Base-by-base conservation (phyloP, 1,140 invertebrate genomes). In the Eriosoma lanigerum region DNA sequence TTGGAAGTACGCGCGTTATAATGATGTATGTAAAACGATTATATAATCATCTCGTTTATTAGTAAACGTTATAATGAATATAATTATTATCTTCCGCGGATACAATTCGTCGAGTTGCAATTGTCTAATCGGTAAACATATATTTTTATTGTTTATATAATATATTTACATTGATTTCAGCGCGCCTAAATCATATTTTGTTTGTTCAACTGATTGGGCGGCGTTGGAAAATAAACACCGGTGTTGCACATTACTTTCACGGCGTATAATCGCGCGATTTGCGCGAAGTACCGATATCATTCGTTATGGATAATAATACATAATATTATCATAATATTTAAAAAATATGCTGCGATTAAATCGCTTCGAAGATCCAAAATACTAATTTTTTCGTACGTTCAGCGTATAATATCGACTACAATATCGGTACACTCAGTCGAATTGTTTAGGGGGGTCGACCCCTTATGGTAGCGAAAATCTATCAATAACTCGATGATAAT, bases 401-500 rank as follows among this genome's bases (percentile, higher is more conserved):
- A 3, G 32, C 32, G 3, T 8, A 8, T 38, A 38, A 38, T 13
- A 8, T 38, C n/a, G 9, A 44, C 9, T 38, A 38, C 8, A 4
- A 38, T 38, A 38, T 4, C 32, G 8, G 32, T 4, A 68, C 66
- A 48, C 21, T 21, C 21, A 26, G 3, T 26, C 15, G 0, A 26
- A 68, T 68, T 15, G 12, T 8, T 68, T 21, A 21, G 13, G 8
- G 38, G 24, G 21, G 13, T 68, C 21, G 21, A 10, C 21, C 21
- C 13, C 13, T 62, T 38, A 38, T 24, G 66, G 21, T 68, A 68
- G 44, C 66, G 24, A 38, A 19, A 38, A 56, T 32, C 73, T 58
- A 60, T 76, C 73, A 44, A 58, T 76, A 76, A 56, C 73, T 12
- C 54, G 19, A n/a, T n/a, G n/a, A n/a, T n/a, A n/a, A n/a, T n/a